These are phyloP conservation scores for Acomys russatus DNA, from an alignment of 2,797 vertebrate species.

Conservation along the genomic window DNA sequence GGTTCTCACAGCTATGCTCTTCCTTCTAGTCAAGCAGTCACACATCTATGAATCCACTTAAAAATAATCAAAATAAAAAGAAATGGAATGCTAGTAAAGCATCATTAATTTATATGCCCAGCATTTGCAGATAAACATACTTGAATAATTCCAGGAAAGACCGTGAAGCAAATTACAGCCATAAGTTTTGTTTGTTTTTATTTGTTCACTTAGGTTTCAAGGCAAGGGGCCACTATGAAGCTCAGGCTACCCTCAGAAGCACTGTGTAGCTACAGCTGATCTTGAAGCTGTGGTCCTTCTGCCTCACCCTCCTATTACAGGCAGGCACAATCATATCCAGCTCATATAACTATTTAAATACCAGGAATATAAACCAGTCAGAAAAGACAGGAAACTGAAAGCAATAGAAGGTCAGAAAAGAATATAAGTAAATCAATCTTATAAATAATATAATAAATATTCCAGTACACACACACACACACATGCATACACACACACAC, in stretches of 20 bases:
- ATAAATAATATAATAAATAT: neutral
- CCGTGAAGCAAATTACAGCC: neutral
- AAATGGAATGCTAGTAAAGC: neutral
- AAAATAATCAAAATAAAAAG: slow-evolving; percentile 14
- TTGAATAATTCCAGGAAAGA: slow-evolving; percentile 39
- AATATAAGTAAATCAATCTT: neutral
- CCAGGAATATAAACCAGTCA: slow-evolving; percentile 19
- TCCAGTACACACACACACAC: neutral
- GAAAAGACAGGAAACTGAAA: slow-evolving; percentile 48
- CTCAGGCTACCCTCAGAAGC: neutral
- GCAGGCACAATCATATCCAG: too few relatives aligned
- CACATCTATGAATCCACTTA: slow-evolving; percentile 27
- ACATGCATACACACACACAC: too few relatives aligned
- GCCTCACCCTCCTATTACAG: neutral
- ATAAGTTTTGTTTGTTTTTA: neutral
- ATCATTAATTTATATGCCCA: neutral
- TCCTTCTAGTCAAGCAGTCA: slow-evolving; percentile 14
- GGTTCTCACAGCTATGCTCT: neutral
- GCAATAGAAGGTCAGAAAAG: neutral
- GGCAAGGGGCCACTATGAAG: neutral
- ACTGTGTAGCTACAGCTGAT: neutral
- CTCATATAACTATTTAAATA: slow-evolving; percentile 22
- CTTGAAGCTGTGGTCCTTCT: neutral
- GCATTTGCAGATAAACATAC: neutral
- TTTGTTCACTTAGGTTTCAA: neutral